Percentiles rank a stretch among this genome's conserved stretches.
phyloP scores from a whole-genome alignment of 2,113 vertebrate genomes.

The Datnioides undecimradiatus region DNA sequence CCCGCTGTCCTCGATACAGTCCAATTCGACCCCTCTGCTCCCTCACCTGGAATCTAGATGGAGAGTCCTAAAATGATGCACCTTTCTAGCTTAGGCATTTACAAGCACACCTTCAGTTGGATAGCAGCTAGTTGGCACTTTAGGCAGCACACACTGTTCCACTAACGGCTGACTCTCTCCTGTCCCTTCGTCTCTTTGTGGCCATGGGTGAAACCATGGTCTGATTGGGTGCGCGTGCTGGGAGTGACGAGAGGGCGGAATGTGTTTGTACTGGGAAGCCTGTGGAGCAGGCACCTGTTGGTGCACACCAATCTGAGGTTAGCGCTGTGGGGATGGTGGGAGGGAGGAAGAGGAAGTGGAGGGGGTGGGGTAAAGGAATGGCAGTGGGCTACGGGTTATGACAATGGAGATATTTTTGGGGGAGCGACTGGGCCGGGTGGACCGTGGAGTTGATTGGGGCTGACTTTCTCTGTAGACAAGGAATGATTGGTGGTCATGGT shows the following conservation, averaged over 20 bases:
- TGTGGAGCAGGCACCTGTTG: slow-evolving; percentile 83
- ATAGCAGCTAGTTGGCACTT: slow-evolving; percentile 10
- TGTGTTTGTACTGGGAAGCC: slow-evolving; percentile 76
- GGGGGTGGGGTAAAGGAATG: slow-evolving; percentile 44
- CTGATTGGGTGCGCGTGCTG: slow-evolving; percentile 69
- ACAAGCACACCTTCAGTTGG: slow-evolving; percentile 8
- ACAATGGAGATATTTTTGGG: slow-evolving; percentile 80
- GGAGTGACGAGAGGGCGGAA: slow-evolving; percentile 77
- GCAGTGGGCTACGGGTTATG: slow-evolving; percentile 48
- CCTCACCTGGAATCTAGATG: slow-evolving; percentile 22
- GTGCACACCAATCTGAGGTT: slow-evolving; percentile 75
- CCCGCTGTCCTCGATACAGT: background rate
- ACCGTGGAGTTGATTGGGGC: background rate
- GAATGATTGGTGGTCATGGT: slow-evolving; percentile 11
- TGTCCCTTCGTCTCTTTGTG: slow-evolving; percentile 33
- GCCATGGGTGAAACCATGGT: slow-evolving; percentile 47
- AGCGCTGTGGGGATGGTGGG: slow-evolving; percentile 40
- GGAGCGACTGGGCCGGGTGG: slow-evolving; percentile 19
- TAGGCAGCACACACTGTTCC: background rate
- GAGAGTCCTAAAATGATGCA: background rate
- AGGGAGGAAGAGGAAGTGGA: slow-evolving; percentile 54
- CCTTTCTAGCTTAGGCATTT: background rate
- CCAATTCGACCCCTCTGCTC: background rate
- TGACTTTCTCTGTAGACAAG: slow-evolving; percentile 3
- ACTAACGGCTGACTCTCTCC: slow-evolving; percentile 8